A percentile compares a stretch with the other conserved stretches of the same genome.
Conservation (phyloP, 2,797 vertebrate species). For the Cichlasoma orientale region DNA sequence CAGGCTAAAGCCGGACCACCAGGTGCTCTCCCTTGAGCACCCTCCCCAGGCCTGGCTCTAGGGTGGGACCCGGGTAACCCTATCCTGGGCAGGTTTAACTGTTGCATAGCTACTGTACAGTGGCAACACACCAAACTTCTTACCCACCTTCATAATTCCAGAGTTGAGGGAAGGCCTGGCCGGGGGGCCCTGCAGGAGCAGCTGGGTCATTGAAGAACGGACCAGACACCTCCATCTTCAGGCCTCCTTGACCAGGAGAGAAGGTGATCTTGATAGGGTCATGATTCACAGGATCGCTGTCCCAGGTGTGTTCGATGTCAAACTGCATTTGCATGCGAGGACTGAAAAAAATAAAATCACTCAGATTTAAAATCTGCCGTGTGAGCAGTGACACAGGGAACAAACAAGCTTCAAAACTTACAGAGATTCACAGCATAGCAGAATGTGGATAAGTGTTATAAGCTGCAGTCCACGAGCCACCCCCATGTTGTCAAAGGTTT, state of each 20-base stretch:
- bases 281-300: conserved; percentile 84
- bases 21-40: no score
- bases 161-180: conserved; percentile 85
- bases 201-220: conserved; percentile 91
- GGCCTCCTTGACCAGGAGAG: conserved; percentile 76
- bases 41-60: no score
- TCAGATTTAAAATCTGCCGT: not conserved
- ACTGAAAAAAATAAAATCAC: conserved; percentile 31
- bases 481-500: conserved; percentile 46
- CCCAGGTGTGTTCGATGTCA: conserved; percentile 85
- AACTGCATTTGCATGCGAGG: conserved; percentile 82
- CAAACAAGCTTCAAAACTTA: conserved; percentile 18
- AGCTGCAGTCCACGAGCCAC: conserved; percentile 31
- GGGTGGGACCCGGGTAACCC: no score
- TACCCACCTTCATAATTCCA: conserved; percentile 93
- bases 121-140: not conserved
- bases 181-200: conserved; percentile 80
- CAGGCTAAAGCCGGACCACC: no score
- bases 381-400: not conserved
- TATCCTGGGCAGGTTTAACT: no score
- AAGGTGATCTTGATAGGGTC: conserved; percentile 82
- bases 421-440: conserved; percentile 55
- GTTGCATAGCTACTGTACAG: no score
- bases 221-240: conserved; percentile 84
- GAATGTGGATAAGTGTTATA: conserved; percentile 26